phyloP scores from a whole-genome alignment of 2,113 vertebrate genomes.

The Phylloscopus whistleri region DNA sequence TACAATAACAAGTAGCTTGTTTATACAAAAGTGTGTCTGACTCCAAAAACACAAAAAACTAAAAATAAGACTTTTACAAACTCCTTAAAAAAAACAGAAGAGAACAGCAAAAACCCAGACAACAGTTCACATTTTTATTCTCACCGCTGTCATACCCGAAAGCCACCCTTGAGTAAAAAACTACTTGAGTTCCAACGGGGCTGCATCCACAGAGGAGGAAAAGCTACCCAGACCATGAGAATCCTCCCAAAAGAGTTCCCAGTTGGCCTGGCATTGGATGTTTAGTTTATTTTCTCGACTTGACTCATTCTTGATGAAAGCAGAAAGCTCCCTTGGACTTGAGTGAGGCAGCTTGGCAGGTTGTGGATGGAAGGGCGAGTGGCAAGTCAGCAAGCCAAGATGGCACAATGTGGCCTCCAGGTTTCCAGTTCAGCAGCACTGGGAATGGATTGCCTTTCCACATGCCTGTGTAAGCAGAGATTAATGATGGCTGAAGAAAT shows the following conservation, averaged over 20 bases:
- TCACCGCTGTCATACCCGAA: neutral
- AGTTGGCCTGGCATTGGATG: neutral
- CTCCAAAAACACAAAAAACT: too few species aligned
- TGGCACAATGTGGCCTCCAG: neutral
- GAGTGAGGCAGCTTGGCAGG: accelerated
- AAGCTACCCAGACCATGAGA: neutral
- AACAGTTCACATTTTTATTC: neutral
- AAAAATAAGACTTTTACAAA: too few species aligned
- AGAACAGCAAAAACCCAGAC: too few species aligned
- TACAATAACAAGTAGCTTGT: too few species aligned
- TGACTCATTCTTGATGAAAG: neutral
- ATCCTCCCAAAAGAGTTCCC: neutral
- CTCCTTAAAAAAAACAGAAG: too few species aligned
- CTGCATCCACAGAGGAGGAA: neutral
- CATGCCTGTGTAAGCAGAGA: neutral
- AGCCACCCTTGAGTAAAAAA: neutral
- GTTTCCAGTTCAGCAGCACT: neutral
- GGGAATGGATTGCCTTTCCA: neutral
- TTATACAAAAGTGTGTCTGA: too few species aligned
- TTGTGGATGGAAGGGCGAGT: accelerated
- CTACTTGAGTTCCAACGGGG: neutral
- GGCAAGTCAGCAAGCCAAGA: accelerated
- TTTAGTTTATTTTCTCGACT: neutral
- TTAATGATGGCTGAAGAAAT: neutral
- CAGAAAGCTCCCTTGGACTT: neutral